Evolutionary conservation across 2,113 vertebrate genomes (phyloP).

Genomic region (Sminthopsis crassicaudata): DNA sequence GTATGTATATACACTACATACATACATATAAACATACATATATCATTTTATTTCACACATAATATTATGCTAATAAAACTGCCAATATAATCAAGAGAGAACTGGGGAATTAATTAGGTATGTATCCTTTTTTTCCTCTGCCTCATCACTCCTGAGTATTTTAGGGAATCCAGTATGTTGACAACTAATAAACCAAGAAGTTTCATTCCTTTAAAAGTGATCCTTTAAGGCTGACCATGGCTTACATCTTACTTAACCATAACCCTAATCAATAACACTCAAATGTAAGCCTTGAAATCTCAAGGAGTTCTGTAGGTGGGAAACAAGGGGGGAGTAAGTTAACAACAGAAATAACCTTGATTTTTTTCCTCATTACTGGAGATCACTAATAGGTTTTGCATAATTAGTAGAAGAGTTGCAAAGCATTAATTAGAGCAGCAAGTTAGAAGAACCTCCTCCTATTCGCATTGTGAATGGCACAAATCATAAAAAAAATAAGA

Average conservation of each 20-base stretch:
- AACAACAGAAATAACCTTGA: neutral
- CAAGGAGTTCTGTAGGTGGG: slow-evolving; percentile 54
- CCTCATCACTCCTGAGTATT: slow-evolving; percentile 77
- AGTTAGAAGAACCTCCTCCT: neutral
- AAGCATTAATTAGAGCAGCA: neutral
- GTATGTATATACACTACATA: neutral
- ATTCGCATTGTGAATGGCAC: neutral
- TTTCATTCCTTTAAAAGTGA: slow-evolving; percentile 77
- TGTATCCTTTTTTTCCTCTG: slow-evolving; percentile 74
- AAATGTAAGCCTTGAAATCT: slow-evolving; percentile 72
- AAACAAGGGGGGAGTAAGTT: slow-evolving; percentile 39
- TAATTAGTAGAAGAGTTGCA: neutral
- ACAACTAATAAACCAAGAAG: slow-evolving; percentile 73
- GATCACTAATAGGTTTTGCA: slow-evolving; percentile 39
- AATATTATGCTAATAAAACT: slow-evolving; percentile 73
- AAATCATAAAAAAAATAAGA: neutral
- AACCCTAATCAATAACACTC: slow-evolving; percentile 58
- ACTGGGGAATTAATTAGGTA: slow-evolving; percentile 82
- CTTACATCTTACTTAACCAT: slow-evolving; percentile 62
- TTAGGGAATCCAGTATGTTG: slow-evolving; percentile 74
- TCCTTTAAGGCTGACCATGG: neutral
- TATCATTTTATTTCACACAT: slow-evolving; percentile 79
- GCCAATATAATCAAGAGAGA: slow-evolving; percentile 73
- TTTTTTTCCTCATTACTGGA: neutral
- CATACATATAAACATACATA: neutral